These are phyloP conservation scores for Siderastrea radians DNA, from an alignment of 92 coral and sea anemone genomes.

Conservation along the genomic window DNA sequence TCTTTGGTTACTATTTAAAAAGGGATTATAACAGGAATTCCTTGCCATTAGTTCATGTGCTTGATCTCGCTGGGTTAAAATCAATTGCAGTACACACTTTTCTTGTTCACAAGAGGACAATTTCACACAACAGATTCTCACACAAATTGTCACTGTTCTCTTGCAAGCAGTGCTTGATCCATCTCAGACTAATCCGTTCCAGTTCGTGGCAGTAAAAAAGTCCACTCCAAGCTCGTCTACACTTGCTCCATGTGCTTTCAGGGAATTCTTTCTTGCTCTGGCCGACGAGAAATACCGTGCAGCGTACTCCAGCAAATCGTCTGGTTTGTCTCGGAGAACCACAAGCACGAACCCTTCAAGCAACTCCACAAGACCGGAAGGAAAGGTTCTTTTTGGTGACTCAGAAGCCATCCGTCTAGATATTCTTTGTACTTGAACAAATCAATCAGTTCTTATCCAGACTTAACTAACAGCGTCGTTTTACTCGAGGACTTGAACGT, in stretches of 20 bases:
- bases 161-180: neutral
- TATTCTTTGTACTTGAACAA: neutral
- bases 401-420: slow-evolving; percentile 1
- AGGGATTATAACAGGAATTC: neutral
- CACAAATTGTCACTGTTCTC: neutral
- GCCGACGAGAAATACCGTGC: slow-evolving; percentile 78
- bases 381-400: slow-evolving; percentile 55
- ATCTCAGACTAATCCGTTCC: slow-evolving; percentile 76
- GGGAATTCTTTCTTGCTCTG: slow-evolving; percentile 58
- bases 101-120: neutral
- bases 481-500: neutral
- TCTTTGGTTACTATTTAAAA: neutral
- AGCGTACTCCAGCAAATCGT: slow-evolving; percentile 83
- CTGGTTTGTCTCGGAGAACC: slow-evolving; percentile 85
- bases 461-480: neutral
- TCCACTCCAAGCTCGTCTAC: slow-evolving; percentile 77
- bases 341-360: slow-evolving; percentile 92
- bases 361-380: slow-evolving; percentile 88
- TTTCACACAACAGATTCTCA: neutral
- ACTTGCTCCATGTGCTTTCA: slow-evolving; percentile 83
- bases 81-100: neutral
- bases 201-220: slow-evolving; percentile 78
- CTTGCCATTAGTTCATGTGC: no score
- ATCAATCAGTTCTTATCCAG: neutral
- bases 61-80: no score